phyloP scores from a whole-genome alignment of 2,797 vertebrate genomes.

The Oryzias sinensis region DNA sequence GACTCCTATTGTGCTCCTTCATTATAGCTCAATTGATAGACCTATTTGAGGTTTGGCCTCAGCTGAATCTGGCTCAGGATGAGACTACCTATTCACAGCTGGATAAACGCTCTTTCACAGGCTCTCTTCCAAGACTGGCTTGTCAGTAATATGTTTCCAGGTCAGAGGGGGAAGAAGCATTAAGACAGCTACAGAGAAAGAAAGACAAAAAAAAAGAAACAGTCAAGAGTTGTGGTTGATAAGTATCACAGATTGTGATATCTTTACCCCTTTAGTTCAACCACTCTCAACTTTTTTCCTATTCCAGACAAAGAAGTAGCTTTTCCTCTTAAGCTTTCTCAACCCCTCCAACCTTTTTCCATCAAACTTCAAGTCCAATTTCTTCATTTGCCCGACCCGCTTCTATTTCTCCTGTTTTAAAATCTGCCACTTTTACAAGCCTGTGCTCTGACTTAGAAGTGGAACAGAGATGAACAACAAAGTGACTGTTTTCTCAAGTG shows the following conservation, averaged over 20 bases:
- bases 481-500: slow-evolving; percentile 21
- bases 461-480: slow-evolving; percentile 16
- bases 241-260: slow-evolving; percentile 45
- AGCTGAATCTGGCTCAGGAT: slow-evolving; percentile 50
- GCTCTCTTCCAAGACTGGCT: slow-evolving; percentile 60
- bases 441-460: slow-evolving; percentile 18
- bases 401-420: slow-evolving; percentile 15
- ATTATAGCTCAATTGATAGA: slow-evolving; percentile 63
- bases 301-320: slow-evolving; percentile 21
- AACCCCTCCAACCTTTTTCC: slow-evolving; percentile 1
- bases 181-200: slow-evolving; percentile 34
- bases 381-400: slow-evolving; percentile 20
- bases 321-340: slow-evolving; percentile 13
- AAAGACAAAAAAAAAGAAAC: slow-evolving; percentile 27
- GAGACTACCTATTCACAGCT: slow-evolving; percentile 54
- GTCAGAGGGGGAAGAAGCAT: slow-evolving; percentile 28
- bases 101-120: slow-evolving; percentile 65
- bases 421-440: slow-evolving; percentile 25
- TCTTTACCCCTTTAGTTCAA: slow-evolving; percentile 22
- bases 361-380: slow-evolving; percentile 17
- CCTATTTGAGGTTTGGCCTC: slow-evolving; percentile 59
- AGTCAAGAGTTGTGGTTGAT: slow-evolving; percentile 30
- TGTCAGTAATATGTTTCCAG: slow-evolving; percentile 56
- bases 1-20: slow-evolving; percentile 37
- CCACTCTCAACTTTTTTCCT: slow-evolving; percentile 25